Percentiles rank a stretch among this genome's conserved stretches.
Evolutionary conservation across 2,888 invertebrate genomes (phyloP).

Genomic region (Congeria kusceri): DNA sequence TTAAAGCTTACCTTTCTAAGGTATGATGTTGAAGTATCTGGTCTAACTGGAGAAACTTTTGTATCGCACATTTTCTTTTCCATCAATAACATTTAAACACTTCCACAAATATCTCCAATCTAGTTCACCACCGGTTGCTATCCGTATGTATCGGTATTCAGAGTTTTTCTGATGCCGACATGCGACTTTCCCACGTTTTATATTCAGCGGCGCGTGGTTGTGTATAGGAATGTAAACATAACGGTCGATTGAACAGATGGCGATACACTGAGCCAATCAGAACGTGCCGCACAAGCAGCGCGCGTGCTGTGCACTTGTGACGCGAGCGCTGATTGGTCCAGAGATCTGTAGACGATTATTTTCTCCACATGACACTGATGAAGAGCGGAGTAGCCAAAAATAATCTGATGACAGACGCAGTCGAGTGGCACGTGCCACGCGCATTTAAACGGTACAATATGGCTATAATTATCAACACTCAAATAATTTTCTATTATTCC

Average conservation of each 20-base stretch:
- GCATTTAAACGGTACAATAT: conserved; percentile 63
- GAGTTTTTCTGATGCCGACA: conserved; percentile 11
- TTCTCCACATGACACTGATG: conserved; percentile 45
- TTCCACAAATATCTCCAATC: background rate
- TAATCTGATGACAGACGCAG: conserved; percentile 56
- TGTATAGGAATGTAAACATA: conserved; percentile 68
- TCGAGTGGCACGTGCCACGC: conserved; percentile 64
- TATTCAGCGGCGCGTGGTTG: conserved; percentile 52
- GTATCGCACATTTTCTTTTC: conserved; percentile 55
- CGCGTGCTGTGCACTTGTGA: conserved; percentile 30
- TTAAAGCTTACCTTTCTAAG: conserved; percentile 57
- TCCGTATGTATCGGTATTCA: conserved; percentile 39
- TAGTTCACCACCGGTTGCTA: background rate
- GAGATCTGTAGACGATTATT: conserved; percentile 40
- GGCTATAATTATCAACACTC: conserved; percentile 59
- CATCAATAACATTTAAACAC: conserved; percentile 22
- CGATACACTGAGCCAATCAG: conserved; percentile 59
- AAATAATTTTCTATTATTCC: conserved; percentile 59
- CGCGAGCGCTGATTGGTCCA: conserved; percentile 47
- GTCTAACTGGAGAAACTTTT: conserved; percentile 44
- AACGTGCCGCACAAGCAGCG: conserved; percentile 14
- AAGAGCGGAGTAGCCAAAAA: conserved; percentile 45
- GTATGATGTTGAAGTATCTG: conserved; percentile 62
- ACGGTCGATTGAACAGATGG: conserved; percentile 64
- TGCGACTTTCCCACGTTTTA: conserved; percentile 48